These are phyloP conservation scores for Meriones unguiculatus DNA, from an alignment of 2,113 vertebrate species.

Conservation along the genomic window DNA sequence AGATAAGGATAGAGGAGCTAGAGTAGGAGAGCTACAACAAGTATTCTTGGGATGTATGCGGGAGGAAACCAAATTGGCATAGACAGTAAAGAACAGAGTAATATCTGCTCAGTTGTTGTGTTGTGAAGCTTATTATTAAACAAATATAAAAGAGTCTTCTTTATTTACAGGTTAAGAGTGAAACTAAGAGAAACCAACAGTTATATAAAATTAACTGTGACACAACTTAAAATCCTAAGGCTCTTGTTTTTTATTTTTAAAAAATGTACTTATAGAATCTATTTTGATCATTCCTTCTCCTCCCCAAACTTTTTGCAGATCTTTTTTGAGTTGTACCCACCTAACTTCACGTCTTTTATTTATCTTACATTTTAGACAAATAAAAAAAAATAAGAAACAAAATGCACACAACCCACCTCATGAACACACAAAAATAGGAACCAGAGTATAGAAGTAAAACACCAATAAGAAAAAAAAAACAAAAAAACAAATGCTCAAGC, in stretches of 20 bases:
- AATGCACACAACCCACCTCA: not conserved
- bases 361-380: not conserved
- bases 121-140: too few species aligned
- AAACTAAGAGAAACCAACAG: too few species aligned
- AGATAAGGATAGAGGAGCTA: too few species aligned
- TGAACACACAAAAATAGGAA: not conserved
- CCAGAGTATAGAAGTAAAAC: not conserved
- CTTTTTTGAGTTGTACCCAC: not conserved
- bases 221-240: not conserved
- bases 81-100: too few species aligned
- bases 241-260: not conserved
- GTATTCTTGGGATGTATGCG: too few species aligned
- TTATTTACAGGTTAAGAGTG: too few species aligned
- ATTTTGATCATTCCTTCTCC: not conserved
- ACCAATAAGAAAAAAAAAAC: not conserved
- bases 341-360: not conserved
- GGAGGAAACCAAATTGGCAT: too few species aligned
- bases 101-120: too few species aligned
- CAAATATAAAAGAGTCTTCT: too few species aligned
- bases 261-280: not conserved
- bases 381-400: not conserved
- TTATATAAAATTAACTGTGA: too few species aligned
- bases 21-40: too few species aligned
- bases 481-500: not conserved
- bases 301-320: not conserved